Conservation (phyloP, 2,113 vertebrate genomes). For the Lutjanus erythropterus region DNA sequence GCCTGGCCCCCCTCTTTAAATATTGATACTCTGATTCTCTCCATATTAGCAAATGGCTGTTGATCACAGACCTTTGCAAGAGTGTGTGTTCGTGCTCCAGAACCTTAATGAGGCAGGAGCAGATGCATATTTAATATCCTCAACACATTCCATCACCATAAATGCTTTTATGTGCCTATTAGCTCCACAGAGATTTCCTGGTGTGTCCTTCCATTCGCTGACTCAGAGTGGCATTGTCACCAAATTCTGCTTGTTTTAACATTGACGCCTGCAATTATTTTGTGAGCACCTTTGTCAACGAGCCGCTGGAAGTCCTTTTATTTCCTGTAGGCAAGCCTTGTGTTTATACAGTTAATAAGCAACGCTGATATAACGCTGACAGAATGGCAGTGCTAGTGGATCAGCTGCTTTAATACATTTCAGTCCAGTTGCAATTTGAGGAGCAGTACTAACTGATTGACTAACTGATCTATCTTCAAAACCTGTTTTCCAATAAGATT, state of each 20-base stretch:
- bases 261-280: background rate
- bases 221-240: slow-evolving; percentile 5
- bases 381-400: background rate
- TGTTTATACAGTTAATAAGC: background rate
- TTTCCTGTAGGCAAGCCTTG: background rate
- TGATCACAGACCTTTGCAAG: slow-evolving; percentile 71
- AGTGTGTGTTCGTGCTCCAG: slow-evolving; percentile 54
- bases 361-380: background rate
- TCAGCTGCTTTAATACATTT: background rate
- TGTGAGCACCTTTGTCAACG: background rate
- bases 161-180: slow-evolving; percentile 71
- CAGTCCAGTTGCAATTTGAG: background rate
- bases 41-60: slow-evolving; percentile 66
- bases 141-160: slow-evolving; percentile 68
- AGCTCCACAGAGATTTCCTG: slow-evolving; percentile 23
- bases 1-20: slow-evolving; percentile 61
- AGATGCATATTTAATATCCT: slow-evolving; percentile 79
- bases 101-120: slow-evolving; percentile 70
- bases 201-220: slow-evolving; percentile 32
- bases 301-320: background rate
- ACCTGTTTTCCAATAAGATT: background rate
- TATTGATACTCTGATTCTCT: slow-evolving; percentile 72
- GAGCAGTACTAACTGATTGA: background rate
- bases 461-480: background rate
- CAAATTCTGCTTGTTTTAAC: background rate